Conservation (phyloP, 2,888 invertebrate species). For the Drosophila macrothrix region DNA sequence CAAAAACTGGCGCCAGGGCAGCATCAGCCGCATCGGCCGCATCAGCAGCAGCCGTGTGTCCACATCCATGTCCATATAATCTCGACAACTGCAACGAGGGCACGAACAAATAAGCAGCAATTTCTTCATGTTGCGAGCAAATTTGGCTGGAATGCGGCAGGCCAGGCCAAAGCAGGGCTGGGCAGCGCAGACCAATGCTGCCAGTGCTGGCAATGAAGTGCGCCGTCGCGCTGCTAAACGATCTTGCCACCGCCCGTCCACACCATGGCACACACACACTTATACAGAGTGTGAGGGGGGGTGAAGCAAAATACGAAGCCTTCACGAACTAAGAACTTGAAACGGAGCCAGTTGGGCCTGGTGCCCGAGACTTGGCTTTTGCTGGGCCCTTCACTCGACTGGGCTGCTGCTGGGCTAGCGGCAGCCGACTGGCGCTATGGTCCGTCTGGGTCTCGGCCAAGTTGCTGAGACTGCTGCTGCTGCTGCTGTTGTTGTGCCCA, state of each 20-base stretch:
- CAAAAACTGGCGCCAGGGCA: conserved; percentile 82
- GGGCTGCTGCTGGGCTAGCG: conserved; percentile 32
- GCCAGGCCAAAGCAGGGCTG: conserved; percentile 11
- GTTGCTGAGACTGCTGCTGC: conserved; percentile 17
- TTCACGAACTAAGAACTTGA: conserved; percentile 76
- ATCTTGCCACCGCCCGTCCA: conserved; percentile 81
- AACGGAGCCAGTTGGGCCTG: conserved; percentile 51
- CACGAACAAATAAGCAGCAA: conserved; percentile 78
- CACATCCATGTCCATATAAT: conserved; percentile 68
- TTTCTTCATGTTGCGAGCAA: conserved; percentile 78
- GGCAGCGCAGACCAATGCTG: conserved; percentile 13
- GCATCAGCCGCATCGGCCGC: conserved; percentile 22
- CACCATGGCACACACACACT: conserved; percentile 73
- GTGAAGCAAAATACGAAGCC: conserved; percentile 43
- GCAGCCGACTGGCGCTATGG: conserved; percentile 68
- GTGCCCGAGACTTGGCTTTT: conserved; percentile 12
- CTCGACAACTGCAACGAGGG: conserved; percentile 67
- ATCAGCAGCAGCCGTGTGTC: conserved; percentile 32
- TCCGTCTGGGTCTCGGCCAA: conserved; percentile 42
- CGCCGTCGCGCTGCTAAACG: conserved; percentile 78
- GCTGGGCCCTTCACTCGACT: conserved; percentile 51
- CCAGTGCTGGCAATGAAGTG: conserved; percentile 68
- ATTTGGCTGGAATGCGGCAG: conserved; percentile 76
- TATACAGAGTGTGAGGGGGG: neutral
- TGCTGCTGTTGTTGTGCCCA: conserved; percentile 59